Evolutionary conservation across 2,888 invertebrate species (phyloP).

Genomic region (Philereme transversata): DNA sequence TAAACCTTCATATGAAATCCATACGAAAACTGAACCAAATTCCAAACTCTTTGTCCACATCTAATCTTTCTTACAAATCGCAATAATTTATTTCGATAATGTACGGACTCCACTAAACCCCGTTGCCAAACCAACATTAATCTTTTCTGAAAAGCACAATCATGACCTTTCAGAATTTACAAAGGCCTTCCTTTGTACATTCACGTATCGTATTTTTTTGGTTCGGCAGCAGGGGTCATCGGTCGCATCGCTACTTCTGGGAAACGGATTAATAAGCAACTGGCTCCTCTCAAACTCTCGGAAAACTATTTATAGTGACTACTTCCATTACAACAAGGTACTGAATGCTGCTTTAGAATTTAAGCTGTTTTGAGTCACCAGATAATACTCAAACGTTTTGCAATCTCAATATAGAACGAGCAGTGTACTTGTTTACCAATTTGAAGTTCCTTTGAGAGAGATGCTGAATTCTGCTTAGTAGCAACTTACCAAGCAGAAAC

Average conservation of each 20-base stretch:
- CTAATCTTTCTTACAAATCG: background rate
- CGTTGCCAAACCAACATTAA: constrained; percentile 14
- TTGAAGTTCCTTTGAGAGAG: constrained; percentile 1
- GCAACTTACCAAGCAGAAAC: background rate
- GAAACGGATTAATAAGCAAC: constrained; percentile 45
- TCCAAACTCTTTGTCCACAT: background rate
- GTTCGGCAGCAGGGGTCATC: constrained; percentile 21
- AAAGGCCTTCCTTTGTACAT: constrained; percentile 22
- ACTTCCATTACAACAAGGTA: constrained; percentile 22
- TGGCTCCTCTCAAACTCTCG: constrained; percentile 34
- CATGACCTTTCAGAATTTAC: constrained; percentile 23
- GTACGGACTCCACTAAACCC: background rate
- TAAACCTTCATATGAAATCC: no score
- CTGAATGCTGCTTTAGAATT: constrained; percentile 15
- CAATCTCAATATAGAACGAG: constrained; percentile 1
- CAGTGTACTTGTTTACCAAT: background rate
- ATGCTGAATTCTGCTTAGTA: background rate
- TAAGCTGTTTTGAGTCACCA: constrained; percentile 10
- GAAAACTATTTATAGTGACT: constrained; percentile 47
- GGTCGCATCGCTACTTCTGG: constrained; percentile 31
- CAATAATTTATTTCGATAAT: background rate
- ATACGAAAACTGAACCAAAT: background rate
- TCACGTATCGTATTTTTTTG: constrained; percentile 28
- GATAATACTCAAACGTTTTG: constrained; percentile 5
- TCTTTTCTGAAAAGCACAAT: constrained; percentile 15